Evolutionary conservation across 2,888 invertebrate species (phyloP).

Genomic region (Phortica magna): DNA sequence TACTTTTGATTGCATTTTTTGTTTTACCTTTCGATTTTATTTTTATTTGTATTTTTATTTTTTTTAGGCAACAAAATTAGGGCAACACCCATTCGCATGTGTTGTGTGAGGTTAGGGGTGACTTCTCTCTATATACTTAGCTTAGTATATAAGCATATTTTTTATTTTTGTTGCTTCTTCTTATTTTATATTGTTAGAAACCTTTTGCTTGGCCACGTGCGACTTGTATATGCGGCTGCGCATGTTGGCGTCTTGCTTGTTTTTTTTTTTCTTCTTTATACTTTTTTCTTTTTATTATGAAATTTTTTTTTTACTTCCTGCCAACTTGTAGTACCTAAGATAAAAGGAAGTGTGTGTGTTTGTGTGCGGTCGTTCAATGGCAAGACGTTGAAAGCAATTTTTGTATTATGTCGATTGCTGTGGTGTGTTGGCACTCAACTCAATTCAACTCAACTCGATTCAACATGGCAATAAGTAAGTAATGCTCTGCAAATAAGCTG

Average conservation of each 20-base stretch:
- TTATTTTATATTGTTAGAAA: slow-evolving; percentile 33
- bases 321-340: slow-evolving; percentile 25
- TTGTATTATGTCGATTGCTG: not conserved
- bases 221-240: slow-evolving; percentile 52
- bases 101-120: slow-evolving; percentile 35
- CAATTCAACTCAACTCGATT: not conserved
- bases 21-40: not conserved
- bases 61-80: slow-evolving; percentile 16
- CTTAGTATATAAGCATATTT: slow-evolving; percentile 24
- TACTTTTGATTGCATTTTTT: slow-evolving; percentile 13
- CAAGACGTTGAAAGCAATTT: slow-evolving; percentile 16
- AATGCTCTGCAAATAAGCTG: too few species aligned
- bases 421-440: slow-evolving; percentile 2
- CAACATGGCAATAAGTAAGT: too few species aligned
- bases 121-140: slow-evolving; percentile 4
- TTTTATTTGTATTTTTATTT: not conserved
- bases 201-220: slow-evolving; percentile 34
- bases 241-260: slow-evolving; percentile 47
- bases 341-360: slow-evolving; percentile 16
- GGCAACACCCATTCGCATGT: slow-evolving; percentile 34
- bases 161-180: slow-evolving; percentile 17
- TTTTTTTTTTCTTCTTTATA: slow-evolving; percentile 17
- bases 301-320: slow-evolving; percentile 13
- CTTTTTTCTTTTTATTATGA: slow-evolving; percentile 18
- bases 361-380: not conserved